Evolutionary conservation across 2,888 invertebrate species (phyloP), one percentile per base, ranked within the genome.

Genomic region (Heliothis peltigera): DNA sequence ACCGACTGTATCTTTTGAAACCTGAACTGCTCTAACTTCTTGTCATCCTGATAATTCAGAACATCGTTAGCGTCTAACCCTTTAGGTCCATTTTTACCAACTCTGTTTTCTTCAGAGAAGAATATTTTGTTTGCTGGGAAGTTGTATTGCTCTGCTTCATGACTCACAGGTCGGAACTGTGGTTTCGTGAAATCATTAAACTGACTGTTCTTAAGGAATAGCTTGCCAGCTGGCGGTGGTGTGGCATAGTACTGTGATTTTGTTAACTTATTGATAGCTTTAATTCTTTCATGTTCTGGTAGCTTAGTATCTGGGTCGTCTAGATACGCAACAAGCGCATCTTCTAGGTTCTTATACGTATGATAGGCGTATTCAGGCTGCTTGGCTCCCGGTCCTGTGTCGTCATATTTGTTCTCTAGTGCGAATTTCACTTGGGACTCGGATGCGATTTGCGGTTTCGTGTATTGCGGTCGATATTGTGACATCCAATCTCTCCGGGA

Each of bases 321-420:
- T 0, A 92, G 59, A 73, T 90, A 94, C 1, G 86, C 89, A 12
- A 92, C 42, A 0, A 94, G 65, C 0, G 93, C 94, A 0, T 93
- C 93, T 21, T 92, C 92, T 5, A 94, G 58, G 19, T 74, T 91
- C 21, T 84, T 89, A 82, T 90, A 93, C 0, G 91, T 92, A 21
- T 86, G 85, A 85, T 91, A 93, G 0, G 94, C 95, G 61, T 78
- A 84, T 55, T 89, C 90, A 0, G 84, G 88, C 1, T 77, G 65
- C 21, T 89, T 90, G 0, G 93, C 91, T 4, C 93, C 94, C 0
- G 95, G 95, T 6, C 95, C 95, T 0, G 95, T 95, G 76, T 92
- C 87, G 67, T 95, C 95, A 65, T 92, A 95, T 70, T 91, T 90
- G 85, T 92, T 95, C 48, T 95, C 93, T 21, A 89, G 64, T 12